Conservation (phyloP, 2,888 invertebrate genomes). For the Aporophyla lueneburgensis region DNA sequence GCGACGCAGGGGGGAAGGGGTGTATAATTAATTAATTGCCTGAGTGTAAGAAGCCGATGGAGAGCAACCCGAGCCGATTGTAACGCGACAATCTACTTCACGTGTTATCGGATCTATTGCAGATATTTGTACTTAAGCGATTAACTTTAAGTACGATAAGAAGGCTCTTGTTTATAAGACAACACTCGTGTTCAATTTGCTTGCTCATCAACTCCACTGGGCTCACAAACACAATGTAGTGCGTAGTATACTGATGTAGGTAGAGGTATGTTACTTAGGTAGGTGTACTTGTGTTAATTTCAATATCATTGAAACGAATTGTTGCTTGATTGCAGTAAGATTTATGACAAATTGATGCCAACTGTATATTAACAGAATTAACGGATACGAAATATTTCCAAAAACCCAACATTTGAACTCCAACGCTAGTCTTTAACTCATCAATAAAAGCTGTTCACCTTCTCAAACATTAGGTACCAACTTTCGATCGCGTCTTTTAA, state of each 20-base stretch:
- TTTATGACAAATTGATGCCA: neutral
- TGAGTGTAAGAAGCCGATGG: conserved; percentile 57
- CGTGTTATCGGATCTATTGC: conserved; percentile 23
- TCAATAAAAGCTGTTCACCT: conserved; percentile 8
- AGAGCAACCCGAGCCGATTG: conserved; percentile 48
- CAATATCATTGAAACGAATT: neutral
- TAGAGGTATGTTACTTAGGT: too few species aligned
- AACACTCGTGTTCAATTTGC: neutral
- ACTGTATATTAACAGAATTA: neutral
- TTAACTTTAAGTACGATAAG: neutral
- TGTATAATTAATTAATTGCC: conserved; percentile 64
- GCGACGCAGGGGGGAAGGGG: neutral
- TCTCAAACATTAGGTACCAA: conserved; percentile 25
- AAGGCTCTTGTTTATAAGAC: neutral
- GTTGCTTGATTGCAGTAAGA: neutral
- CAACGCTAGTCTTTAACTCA: neutral
- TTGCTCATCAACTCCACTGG: neutral
- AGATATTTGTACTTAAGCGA: conserved; percentile 6
- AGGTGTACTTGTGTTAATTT: neutral
- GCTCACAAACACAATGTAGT: neutral
- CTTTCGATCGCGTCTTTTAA: conserved; percentile 35
- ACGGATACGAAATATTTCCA: neutral
- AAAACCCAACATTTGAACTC: neutral
- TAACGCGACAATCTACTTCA: conserved; percentile 49
- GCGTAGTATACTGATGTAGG: too few species aligned